Evolutionary conservation across 2,113 vertebrate genomes (phyloP), one percentile per base, ranked within the genome.

Genomic region (Piaya cayana): DNA sequence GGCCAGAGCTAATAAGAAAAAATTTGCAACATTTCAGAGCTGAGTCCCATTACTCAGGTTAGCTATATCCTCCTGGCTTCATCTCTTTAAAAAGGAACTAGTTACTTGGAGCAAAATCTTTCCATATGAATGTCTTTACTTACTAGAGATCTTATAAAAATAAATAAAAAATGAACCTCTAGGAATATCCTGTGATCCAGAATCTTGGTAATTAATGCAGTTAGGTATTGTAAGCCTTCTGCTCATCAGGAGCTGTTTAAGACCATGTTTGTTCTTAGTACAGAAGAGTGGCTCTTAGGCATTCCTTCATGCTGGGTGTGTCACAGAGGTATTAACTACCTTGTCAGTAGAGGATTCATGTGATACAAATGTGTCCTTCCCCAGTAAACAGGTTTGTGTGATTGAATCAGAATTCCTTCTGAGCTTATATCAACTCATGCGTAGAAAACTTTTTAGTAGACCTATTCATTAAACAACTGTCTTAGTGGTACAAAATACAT

Each of bases 341-440:
- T 63, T 37, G 10, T 34, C 21, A 43, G 26, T 8, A 36, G 19
- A 63, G 34, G 83, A 77, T 72, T 80, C 10, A 32, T n/a, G 6
- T 17, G 14, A 39, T n/a, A 27, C 2, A 29, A 64, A 52, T 58
- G 3, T 30, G 5, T 22, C 5, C 5, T 62, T 83, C 81, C 21
- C 60, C 29, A 58, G 36, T 15, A 87, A 74, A 39, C 4, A 42
- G 7, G 9, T 30, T 37, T 32, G 4, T n/a, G 11, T 5, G 1
- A 2, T 15, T 75, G 52, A 34, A 47, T 76, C 15, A 75, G 32
- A 45, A 11, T 59, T 17, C 8, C 9, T 67, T 59, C 52, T 52
- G 20, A 71, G 15, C 4, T 64, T 68, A 1, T 26, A 71, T 12
- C 13, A 25, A 37, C 6, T 4, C 6, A 15, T 0, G 1, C 27